Evolutionary conservation across 1,140 invertebrate species (phyloP).

Genomic region (Halesus radiatus): DNA sequence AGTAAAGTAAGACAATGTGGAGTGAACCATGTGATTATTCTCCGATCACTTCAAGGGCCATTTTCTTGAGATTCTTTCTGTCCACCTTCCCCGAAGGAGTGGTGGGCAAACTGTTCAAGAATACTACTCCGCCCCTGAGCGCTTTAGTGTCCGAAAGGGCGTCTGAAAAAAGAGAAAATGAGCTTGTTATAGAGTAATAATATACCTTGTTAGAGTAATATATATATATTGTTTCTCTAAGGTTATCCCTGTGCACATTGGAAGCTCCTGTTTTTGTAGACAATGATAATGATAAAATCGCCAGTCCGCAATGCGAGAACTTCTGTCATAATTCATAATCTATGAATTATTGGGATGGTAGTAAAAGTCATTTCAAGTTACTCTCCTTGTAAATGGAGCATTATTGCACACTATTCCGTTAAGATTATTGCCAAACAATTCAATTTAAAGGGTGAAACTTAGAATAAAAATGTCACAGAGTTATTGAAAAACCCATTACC

Average conservation of each 20-base stretch:
- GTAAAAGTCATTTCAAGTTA: too few relatives aligned
- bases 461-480: too few relatives aligned
- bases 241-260: not conserved
- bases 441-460: too few relatives aligned
- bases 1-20: too few relatives aligned
- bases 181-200: too few relatives aligned
- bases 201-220: too few relatives aligned
- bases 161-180: not conserved
- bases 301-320: not conserved
- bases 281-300: not conserved
- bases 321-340: too few relatives aligned
- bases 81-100: conserved; percentile 50
- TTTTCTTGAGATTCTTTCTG: conserved; percentile 36
- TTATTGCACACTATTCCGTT: too few relatives aligned
- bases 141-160: conserved; percentile 42
- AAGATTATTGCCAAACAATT: too few relatives aligned
- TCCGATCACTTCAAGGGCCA: not conserved
- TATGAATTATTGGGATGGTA: not conserved
- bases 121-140: conserved; percentile 48
- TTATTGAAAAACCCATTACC: too few relatives aligned
- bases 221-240: too few relatives aligned
- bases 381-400: too few relatives aligned
- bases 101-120: conserved; percentile 39
- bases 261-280: not conserved
- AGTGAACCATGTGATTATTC: conserved; percentile 11